Evolutionary conservation across 1,140 invertebrate species (phyloP).

Genomic region (Ips nitidus): DNA sequence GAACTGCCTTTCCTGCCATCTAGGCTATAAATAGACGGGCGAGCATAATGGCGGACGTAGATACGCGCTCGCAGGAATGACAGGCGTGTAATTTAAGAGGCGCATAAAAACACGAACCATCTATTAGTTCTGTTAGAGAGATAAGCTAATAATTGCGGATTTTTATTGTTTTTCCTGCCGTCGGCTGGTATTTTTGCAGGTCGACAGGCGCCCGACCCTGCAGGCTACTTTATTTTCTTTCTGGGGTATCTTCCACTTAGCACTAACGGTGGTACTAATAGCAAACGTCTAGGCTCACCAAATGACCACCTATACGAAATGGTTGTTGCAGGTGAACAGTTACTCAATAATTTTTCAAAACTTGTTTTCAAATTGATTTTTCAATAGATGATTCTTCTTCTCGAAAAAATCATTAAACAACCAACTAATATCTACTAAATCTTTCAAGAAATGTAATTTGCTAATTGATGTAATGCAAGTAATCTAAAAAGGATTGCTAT

Average conservation of each 20-base stretch:
- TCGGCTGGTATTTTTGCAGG: slow-evolving; percentile 24
- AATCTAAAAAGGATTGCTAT: no score
- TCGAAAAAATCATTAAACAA: no score
- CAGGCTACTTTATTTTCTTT: slow-evolving; percentile 27
- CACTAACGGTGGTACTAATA: neutral
- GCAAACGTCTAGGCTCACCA: no score
- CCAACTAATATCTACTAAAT: no score
- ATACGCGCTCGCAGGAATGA: slow-evolving; percentile 15
- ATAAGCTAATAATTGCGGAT: slow-evolving; percentile 28
- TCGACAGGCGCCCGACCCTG: slow-evolving; percentile 22
- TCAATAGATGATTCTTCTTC: no score
- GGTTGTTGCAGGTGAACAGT: no score
- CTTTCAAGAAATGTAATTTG: no score
- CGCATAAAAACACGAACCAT: slow-evolving; percentile 33
- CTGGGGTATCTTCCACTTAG: neutral
- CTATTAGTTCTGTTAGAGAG: slow-evolving; percentile 34
- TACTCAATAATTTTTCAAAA: no score
- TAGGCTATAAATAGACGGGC: slow-evolving; percentile 24
- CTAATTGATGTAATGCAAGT: no score
- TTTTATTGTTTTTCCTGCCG: slow-evolving; percentile 28
- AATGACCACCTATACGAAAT: no score
- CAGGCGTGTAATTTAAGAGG: slow-evolving; percentile 34
- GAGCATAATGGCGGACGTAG: slow-evolving; percentile 23
- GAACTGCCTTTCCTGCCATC: slow-evolving; percentile 22
- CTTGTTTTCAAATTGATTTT: no score